A percentile compares a stretch with the other conserved stretches of the same genome.
Conservation (phyloP, 2,888 invertebrate species). For the Catocala fraxini region DNA sequence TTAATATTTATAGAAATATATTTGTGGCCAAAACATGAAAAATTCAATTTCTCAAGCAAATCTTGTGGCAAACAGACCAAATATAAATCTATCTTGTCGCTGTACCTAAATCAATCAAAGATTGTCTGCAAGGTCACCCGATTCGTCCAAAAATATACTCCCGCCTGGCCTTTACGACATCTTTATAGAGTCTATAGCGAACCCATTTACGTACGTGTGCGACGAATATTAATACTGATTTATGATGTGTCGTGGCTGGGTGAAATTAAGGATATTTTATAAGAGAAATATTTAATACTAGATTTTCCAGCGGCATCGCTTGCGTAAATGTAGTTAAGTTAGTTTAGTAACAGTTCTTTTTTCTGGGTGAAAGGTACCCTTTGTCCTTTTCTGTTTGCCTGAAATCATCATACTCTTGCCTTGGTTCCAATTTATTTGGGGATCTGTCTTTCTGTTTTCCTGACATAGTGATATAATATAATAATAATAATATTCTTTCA, state of each 20-base stretch:
- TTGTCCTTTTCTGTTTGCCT: too few species aligned
- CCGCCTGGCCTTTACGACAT: constrained; percentile 17
- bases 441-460: too few species aligned
- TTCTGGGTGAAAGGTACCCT: too few species aligned
- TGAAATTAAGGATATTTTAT: constrained; percentile 12
- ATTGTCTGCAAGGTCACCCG: constrained; percentile 36
- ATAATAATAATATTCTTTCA: too few species aligned
- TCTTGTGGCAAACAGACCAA: constrained; percentile 9
- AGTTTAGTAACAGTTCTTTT: too few species aligned
- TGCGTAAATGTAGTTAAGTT: too few species aligned
- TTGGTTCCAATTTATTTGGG: too few species aligned
- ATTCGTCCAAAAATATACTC: constrained; percentile 33
- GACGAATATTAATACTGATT: constrained; percentile 37
- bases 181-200: constrained; percentile 14
- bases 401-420: too few species aligned
- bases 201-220: constrained; percentile 21
- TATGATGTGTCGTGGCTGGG: constrained; percentile 14
- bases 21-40: neutral
- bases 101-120: constrained; percentile 45
- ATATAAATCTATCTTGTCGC: constrained; percentile 38
- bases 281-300: too few species aligned
- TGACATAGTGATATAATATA: too few species aligned
- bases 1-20: neutral
- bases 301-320: too few species aligned
- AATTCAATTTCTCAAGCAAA: constrained; percentile 4